Base-by-base conservation (phyloP, 2,888 invertebrate species). In the Brenthis ino region DNA sequence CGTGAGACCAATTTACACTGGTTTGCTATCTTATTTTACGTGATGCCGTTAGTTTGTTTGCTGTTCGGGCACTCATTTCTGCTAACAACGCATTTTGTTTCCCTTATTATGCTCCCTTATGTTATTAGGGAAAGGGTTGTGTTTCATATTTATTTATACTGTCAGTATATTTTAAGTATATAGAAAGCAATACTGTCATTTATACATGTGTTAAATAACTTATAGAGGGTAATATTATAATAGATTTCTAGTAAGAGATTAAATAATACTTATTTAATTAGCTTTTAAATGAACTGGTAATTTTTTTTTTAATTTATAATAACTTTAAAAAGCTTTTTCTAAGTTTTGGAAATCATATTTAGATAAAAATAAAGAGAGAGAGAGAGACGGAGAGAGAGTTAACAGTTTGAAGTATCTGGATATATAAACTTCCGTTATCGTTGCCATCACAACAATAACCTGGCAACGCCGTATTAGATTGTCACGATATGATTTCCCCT, bases 371-470 rank as follows among this genome's bases (percentile, higher is more conserved):
- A 43, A 43, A 43, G 37, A 6, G 37, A 37, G 37, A 37, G 6
- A 37, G n/a, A n/a, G 33, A 20, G 20, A 20, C 20, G 20, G 20
- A 20, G 20, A 1, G 20, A 20, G 20, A 20, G 20, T 20, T 20
- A 20, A 20, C 20, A 28, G 0, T 24, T 37, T 43, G 6, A 37
- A 37, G 11, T 8, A 43, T 43, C 37, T 11, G 5, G 28, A 43
- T 43, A 43, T 43, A 43, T 43, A 43, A 8, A 37, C 11, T 43
- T 43, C 11, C 11, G 54, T 79, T 83, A 75, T 83, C 83, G 88
- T 91, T 85, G 83, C 90, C 90, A 88, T 88, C 85, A 87, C 87
- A 85, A 91, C 91, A 78, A 85, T 87, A 83, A 78, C 89, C 79
- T 77, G 80, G 90, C 90, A 89, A 91, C 91, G 82, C 77, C 75